Percentiles rank a stretch among this genome's conserved stretches.
Evolutionary conservation across 2,888 invertebrate species (phyloP).

Genomic region (Stramonita haemastoma): DNA sequence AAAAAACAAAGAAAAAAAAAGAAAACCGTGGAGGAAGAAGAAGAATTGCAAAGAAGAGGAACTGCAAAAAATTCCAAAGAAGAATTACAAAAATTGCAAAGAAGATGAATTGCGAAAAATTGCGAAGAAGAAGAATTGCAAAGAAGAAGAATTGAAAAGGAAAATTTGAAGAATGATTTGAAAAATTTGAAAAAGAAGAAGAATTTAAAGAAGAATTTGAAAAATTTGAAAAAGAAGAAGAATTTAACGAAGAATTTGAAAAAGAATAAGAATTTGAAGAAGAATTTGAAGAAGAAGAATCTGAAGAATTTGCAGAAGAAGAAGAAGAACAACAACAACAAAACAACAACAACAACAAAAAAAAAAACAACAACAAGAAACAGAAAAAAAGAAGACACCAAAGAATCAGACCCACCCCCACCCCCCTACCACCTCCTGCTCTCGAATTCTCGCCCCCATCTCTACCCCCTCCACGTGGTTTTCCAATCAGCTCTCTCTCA

Average conservation of each 20-base stretch:
- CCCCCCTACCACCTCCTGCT: no score
- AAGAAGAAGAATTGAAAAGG: constrained; percentile 23
- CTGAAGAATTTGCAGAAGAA: neutral
- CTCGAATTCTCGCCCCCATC: no score
- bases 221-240: neutral
- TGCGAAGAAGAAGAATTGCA: constrained; percentile 1
- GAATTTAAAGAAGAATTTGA: neutral
- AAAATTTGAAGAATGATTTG: neutral
- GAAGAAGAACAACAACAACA: neutral
- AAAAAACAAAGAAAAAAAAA: no score
- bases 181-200: neutral
- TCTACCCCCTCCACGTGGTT: no score
- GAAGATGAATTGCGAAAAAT: constrained; percentile 22
- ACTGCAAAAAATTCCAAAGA: no score
- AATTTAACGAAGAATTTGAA: neutral
- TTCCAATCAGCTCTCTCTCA: no score
- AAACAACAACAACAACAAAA: no score
- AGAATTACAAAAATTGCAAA: neutral
- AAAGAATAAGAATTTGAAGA: neutral
- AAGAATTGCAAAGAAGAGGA: no score
- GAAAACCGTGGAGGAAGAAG: no score
- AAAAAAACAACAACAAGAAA: no score
- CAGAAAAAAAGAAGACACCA: no score
- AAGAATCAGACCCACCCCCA: no score
- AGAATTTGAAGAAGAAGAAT: neutral